phyloP scores from a whole-genome alignment of 2,797 vertebrate species.

The Bovichtus variegatus region DNA sequence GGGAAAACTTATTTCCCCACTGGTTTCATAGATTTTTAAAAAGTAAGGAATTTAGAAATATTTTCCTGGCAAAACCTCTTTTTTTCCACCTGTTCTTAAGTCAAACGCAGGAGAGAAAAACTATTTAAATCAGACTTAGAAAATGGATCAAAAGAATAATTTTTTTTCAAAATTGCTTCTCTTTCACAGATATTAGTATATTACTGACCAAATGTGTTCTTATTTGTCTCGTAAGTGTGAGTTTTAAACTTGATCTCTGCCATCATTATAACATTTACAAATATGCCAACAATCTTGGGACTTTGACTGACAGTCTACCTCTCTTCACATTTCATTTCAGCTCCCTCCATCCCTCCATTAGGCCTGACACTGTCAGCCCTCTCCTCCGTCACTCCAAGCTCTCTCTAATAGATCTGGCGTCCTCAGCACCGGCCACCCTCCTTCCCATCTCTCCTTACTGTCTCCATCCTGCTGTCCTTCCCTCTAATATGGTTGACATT shows the following conservation, averaged over 20 bases:
- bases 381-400: constrained; percentile 54
- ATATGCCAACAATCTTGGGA: constrained; percentile 20
- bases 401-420: constrained; percentile 72
- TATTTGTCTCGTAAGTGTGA: constrained; percentile 3
- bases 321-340: constrained; percentile 39
- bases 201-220: neutral
- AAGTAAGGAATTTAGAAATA: too few species aligned
- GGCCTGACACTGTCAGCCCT: constrained; percentile 39
- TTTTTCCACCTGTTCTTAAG: too few species aligned
- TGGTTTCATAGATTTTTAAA: too few species aligned
- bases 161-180: too few species aligned
- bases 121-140: too few species aligned
- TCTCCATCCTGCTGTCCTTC: constrained; percentile 57
- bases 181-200: neutral
- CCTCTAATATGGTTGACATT: constrained; percentile 74
- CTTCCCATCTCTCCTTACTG: constrained; percentile 32
- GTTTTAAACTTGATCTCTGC: constrained; percentile 13
- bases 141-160: too few species aligned
- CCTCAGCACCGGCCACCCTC: constrained; percentile 46
- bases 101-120: too few species aligned
- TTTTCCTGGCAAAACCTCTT: too few species aligned
- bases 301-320: constrained; percentile 35
- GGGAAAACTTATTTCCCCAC: too few species aligned
- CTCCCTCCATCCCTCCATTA: constrained; percentile 46
- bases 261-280: constrained; percentile 36